Evolutionary conservation across 2,888 invertebrate species (phyloP), one percentile per base, ranked within the genome.

Genomic region (Agonum fuliginosum): DNA sequence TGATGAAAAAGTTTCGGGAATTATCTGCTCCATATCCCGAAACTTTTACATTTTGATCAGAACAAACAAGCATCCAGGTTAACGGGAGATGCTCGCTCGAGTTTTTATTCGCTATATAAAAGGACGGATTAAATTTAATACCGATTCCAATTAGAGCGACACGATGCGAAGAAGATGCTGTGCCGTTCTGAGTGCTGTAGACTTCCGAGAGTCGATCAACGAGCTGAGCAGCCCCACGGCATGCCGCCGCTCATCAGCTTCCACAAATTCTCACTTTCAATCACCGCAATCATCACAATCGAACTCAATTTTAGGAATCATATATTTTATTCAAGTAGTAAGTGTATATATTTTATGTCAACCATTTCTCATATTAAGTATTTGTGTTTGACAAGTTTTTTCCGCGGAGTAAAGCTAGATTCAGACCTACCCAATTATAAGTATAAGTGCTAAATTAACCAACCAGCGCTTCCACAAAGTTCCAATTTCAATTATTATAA

Each of bases 1-100:
- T 80, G 79, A 83, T 82, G 80, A 82, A 81, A 79, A 79, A 79
- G 78, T 78, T 79, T 72, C 14, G 48, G 67, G 51, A 75, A 67
- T 69, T 74, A 78, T 74, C 70, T 73, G 54, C 70, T 71, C 76
- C 76, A 78, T 78, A 73, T 78, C 67, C 78, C 76, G 71, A 77
- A 77, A 79, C 79, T 74, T 74, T 78, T 78, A 79, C 79, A 77
- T 76, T 79, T 75, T 79, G 78, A 75, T 69, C 74, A 74, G 74
- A 58, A 65, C 58, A 65, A 74, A 74, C 74, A 74, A 74, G 62
- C 74, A 74, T 41, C 62, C 74, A 74, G 74, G 74, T 74, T 74
- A 62, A 74, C 58, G 74, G 17, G 74, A 74, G 62, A 74, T 30
- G 65, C 41, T 41, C 43, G 27, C 24, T 54, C 46, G 74, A 58